phyloP scores from a whole-genome alignment of 2,113 vertebrate species.

The Myodes glareolus region DNA sequence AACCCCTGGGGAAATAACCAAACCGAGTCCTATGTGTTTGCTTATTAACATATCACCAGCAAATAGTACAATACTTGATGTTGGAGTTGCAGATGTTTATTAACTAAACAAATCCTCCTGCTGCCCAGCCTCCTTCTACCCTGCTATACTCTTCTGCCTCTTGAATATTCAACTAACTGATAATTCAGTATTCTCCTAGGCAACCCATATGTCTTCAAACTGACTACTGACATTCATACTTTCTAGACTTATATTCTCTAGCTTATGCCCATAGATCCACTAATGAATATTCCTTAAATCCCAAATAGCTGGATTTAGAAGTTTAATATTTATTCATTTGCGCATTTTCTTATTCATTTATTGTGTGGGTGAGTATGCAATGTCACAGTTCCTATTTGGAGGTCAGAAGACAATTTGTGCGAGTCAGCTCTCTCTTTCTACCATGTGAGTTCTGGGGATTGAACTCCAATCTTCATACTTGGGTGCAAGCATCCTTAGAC shows the following conservation, averaged over 20 bases:
- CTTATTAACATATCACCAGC: not conserved
- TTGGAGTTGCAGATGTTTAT: not conserved
- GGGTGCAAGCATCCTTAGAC: not conserved
- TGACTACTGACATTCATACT: not conserved
- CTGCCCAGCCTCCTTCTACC: not conserved
- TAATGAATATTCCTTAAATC: not conserved
- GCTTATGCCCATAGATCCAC: not conserved
- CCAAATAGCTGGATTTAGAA: not conserved
- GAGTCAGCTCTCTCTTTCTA: not conserved
- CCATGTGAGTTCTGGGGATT: not conserved
- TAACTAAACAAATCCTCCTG: constrained; percentile 28
- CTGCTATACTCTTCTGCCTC: not conserved
- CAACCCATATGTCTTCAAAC: not conserved
- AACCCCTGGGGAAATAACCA: not conserved
- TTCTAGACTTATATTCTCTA: not conserved
- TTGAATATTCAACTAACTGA: not conserved
- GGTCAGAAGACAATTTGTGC: not conserved
- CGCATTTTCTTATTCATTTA: not conserved
- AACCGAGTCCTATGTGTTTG: not conserved
- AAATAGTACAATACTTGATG: not conserved
- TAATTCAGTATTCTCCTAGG: not conserved
- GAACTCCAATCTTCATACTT: not conserved
- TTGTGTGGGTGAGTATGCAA: not conserved
- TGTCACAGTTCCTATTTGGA: not conserved
- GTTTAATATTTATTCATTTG: not conserved